phyloP scores from a whole-genome alignment of 2,888 invertebrate genomes.

The Lymantria dispar region DNA sequence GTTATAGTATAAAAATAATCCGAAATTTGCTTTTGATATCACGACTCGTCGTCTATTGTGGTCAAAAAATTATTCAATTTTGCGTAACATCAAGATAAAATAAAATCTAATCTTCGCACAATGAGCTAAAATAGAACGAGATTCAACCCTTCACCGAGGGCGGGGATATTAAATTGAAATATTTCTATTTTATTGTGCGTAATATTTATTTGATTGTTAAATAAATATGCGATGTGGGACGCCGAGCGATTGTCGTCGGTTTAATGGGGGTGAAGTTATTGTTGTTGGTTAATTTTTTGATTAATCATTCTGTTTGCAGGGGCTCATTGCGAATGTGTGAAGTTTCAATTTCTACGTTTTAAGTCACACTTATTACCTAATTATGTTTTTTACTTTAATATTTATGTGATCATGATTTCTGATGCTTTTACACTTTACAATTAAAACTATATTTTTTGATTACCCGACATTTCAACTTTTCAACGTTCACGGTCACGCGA shows the following conservation, averaged over 20 bases:
- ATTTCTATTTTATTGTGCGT: constrained; percentile 80
- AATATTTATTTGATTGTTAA: constrained; percentile 83
- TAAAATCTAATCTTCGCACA: constrained; percentile 63
- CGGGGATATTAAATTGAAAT: constrained; percentile 79
- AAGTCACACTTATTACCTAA: constrained; percentile 18
- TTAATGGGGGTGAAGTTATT: constrained; percentile 72
- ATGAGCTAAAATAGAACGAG: constrained; percentile 57
- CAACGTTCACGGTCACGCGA: too few species aligned
- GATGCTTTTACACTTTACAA: too few species aligned
- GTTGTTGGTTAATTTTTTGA: constrained; percentile 82
- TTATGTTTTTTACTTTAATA: constrained; percentile 12
- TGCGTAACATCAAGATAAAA: constrained; percentile 74
- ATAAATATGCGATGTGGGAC: constrained; percentile 79
- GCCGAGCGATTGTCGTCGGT: constrained; percentile 69
- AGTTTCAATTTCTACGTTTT: constrained; percentile 50
- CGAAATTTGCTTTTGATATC: constrained; percentile 38
- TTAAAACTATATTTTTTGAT: too few species aligned
- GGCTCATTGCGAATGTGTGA: constrained; percentile 63
- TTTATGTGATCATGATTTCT: too few species aligned
- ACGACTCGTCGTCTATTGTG: constrained; percentile 49
- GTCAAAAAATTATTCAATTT: constrained; percentile 70
- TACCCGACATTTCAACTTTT: too few species aligned
- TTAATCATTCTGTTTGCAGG: constrained; percentile 71
- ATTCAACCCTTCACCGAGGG: constrained; percentile 72
- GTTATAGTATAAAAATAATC: constrained; percentile 35